These are phyloP conservation scores for Coptodon rendalli DNA, from an alignment of 2,113 vertebrate genomes.

Conservation along the genomic window DNA sequence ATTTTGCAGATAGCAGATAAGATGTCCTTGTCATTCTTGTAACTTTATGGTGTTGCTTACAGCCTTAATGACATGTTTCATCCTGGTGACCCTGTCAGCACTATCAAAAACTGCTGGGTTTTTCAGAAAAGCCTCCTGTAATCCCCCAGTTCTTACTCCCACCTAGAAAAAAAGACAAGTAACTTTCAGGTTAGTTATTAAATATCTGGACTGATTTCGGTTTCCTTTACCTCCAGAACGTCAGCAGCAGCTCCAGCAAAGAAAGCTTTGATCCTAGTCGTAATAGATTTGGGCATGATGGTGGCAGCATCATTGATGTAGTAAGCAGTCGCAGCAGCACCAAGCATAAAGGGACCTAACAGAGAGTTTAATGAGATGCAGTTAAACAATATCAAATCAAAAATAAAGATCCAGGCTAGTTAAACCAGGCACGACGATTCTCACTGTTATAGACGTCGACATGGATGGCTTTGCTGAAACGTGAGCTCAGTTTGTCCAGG, in stretches of 20 bases:
- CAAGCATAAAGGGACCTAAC: conserved; percentile 73
- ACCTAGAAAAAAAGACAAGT: conserved; percentile 49
- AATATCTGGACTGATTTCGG: neutral
- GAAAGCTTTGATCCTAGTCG: conserved; percentile 71
- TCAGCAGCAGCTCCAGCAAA: conserved; percentile 74
- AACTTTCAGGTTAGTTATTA: neutral
- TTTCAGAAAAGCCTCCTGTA: conserved; percentile 75
- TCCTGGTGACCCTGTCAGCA: conserved; percentile 74
- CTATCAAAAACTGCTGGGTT: conserved; percentile 41
- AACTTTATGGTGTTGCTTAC: conserved; percentile 44
- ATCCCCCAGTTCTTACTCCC: conserved; percentile 74
- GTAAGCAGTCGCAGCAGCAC: conserved; percentile 71
- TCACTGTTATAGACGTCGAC: conserved; percentile 69
- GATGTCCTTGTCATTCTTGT: neutral
- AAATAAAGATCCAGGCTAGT: neutral
- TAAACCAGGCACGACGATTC: neutral
- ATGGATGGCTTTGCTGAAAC: conserved; percentile 74
- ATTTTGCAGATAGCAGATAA: neutral
- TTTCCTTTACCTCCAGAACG: conserved; percentile 72
- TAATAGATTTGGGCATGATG: conserved; percentile 71
- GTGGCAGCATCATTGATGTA: conserved; percentile 78
- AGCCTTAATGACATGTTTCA: conserved; percentile 74
- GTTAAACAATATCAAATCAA: neutral
- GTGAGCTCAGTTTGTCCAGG: conserved; percentile 65
- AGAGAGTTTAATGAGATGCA: neutral